Base-by-base conservation (phyloP, 2,888 invertebrate species). In the Synanthedon tipuliformis region DNA sequence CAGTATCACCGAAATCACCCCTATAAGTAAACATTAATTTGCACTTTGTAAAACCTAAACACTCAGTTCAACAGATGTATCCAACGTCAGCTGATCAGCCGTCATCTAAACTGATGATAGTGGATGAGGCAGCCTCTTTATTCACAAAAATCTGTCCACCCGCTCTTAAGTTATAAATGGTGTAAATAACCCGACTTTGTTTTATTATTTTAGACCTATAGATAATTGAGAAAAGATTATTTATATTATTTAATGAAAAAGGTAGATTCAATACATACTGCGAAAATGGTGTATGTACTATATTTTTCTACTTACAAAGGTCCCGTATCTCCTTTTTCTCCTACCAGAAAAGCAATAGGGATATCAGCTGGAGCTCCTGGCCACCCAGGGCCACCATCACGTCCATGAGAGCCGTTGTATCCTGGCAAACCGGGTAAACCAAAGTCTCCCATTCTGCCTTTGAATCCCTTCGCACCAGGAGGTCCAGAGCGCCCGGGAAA, bases 351-450 rank as follows among this genome's bases (percentile, higher is more conserved):
- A n/a, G 61, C 59, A 1, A 68, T 78, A 12, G 61, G 78, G 61
- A 67, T 76, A 69, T 62, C 70, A 56, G 89, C 86, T 3, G 75
- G 62, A 3, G 56, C 57, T n/a, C 92, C 92, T 1, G 84, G 81
- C 18, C 59, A 60, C 4, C 92, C 92, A 8, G 88, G 81, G 0
- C 56, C 55, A 3, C 92, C 92, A 54, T 89, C 81, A 2, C 68
- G 66, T 12, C 92, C 92, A 56, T 79, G 72, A 1, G 70, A 62
- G 50, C 90, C 89, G 56, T 84, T 80, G 5, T 70, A 63, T 4
- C 89, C 89, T 3, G 81, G 78, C 15, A 57, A n/a, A 4, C 91
- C 91, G 13, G 85, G 79, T 3, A 59, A 66, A 1, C 90, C 90
- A 0, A 65, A 64, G 0, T 71, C 64, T 8, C 91, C 92, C 50